These are phyloP conservation scores for Pseudochaenichthys georgianus DNA, from an alignment of 2,797 vertebrate species.

Conservation along the genomic window DNA sequence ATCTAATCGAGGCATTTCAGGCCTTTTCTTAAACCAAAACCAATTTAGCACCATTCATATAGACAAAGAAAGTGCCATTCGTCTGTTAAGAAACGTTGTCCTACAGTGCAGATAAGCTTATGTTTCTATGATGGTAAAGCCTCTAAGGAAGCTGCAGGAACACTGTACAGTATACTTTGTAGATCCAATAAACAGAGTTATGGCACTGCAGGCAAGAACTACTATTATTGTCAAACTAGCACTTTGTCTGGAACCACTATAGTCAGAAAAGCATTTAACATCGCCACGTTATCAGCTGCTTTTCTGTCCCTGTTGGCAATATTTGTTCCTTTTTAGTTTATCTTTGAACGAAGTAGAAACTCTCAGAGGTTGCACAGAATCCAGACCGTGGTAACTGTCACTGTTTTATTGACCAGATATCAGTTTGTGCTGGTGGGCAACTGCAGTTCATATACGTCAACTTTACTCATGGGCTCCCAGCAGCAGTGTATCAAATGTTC, in stretches of 20 bases:
- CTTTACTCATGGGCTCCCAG: not conserved
- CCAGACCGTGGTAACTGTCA: slow-evolving; percentile 20
- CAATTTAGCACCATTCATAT: too few species aligned
- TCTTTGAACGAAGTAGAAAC: slow-evolving; percentile 19
- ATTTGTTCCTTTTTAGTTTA: not conserved
- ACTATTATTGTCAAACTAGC: not conserved
- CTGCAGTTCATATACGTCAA: slow-evolving; percentile 10
- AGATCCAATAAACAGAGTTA: not conserved
- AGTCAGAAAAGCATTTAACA: not conserved
- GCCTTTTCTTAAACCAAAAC: too few species aligned
- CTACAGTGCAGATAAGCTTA: too few species aligned
- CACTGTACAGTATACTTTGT: too few species aligned
- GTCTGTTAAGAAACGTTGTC: too few species aligned
- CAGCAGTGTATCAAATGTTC: slow-evolving; percentile 22
- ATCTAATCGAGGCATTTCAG: too few species aligned
- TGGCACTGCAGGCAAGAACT: not conserved
- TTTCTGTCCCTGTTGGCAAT: slow-evolving; percentile 11
- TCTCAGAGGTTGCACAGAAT: slow-evolving; percentile 24
- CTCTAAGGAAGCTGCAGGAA: too few species aligned
- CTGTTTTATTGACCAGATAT: slow-evolving; percentile 23
- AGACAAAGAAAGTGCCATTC: too few species aligned
- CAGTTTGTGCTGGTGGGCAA: slow-evolving; percentile 1
- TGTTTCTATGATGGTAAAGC: too few species aligned
- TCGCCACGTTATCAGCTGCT: not conserved
- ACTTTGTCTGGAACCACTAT: not conserved